These are phyloP conservation scores for Lasioglossum pauxillum DNA, from an alignment of 2,888 invertebrate species.

Conservation along the genomic window DNA sequence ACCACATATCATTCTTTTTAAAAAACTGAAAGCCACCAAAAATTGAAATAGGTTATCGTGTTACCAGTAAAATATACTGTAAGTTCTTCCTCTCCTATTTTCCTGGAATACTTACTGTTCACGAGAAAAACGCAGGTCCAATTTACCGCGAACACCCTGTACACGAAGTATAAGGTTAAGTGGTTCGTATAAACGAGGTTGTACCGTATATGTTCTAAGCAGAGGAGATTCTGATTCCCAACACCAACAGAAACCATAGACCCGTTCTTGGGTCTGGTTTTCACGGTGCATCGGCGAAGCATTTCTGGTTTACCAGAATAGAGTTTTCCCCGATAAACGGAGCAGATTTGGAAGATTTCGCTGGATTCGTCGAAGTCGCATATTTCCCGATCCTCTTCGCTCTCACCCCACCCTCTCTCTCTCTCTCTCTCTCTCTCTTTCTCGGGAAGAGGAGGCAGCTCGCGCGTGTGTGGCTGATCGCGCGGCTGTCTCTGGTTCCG, in stretches of 20 bases:
- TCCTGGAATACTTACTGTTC: too few species aligned
- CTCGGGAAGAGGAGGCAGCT: neutral
- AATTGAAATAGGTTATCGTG: too few species aligned
- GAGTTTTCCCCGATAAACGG: slow-evolving; percentile 26
- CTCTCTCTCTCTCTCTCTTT: neutral
- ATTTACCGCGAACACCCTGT: too few species aligned
- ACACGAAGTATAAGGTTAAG: neutral
- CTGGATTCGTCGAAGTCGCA: slow-evolving; percentile 45
- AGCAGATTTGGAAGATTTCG: slow-evolving; percentile 50
- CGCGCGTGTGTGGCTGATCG: slow-evolving; percentile 7
- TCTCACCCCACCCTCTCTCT: slow-evolving; percentile 15
- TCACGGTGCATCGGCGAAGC: slow-evolving; percentile 19
- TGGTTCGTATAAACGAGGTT: neutral
- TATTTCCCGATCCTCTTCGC: slow-evolving; percentile 35
- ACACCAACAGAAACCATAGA: neutral
- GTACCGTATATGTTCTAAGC: neutral
- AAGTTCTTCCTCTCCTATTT: too few species aligned
- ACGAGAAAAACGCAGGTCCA: too few species aligned
- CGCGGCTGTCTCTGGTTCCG: slow-evolving; percentile 41
- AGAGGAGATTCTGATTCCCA: neutral
- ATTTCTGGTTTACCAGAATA: slow-evolving; percentile 23
- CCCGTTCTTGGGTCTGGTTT: slow-evolving; percentile 1
- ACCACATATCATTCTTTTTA: too few species aligned
- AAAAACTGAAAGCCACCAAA: too few species aligned
- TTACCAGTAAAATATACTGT: too few species aligned